These are phyloP conservation scores for Cyanoderma ruficeps DNA, from an alignment of 2,113 vertebrate genomes.

Conservation along the genomic window DNA sequence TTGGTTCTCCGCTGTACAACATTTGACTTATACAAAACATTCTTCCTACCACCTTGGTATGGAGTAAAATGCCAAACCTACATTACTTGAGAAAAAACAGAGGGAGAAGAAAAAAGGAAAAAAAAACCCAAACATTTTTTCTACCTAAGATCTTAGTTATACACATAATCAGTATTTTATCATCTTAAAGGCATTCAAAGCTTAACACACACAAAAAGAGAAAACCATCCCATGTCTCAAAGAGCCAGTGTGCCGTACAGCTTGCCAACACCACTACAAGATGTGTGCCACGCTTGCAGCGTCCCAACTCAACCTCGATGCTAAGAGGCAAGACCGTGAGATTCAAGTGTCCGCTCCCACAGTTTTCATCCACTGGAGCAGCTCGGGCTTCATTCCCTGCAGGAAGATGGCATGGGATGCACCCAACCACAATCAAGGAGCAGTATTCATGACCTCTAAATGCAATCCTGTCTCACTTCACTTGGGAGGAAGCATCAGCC, in stretches of 20 bases:
- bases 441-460: background rate
- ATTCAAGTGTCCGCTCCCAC: background rate
- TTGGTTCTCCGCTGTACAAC: background rate
- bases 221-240: background rate
- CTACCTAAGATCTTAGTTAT: background rate
- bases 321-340: accelerated
- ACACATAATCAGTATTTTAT: background rate
- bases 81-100: background rate
- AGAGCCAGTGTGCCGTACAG: background rate
- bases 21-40: background rate
- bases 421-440: background rate
- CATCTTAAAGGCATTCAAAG: background rate
- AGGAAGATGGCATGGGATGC: background rate
- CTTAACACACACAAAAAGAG: background rate
- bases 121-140: background rate
- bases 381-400: background rate
- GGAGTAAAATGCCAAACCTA: background rate
- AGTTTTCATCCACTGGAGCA: background rate
- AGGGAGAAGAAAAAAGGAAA: background rate
- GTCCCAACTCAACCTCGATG: accelerated
- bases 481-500: background rate
- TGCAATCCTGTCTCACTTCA: background rate
- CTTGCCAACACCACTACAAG: background rate
- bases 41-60: background rate
- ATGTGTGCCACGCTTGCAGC: accelerated